A percentile compares a stretch with the other conserved stretches of the same genome.
phyloP scores from a whole-genome alignment of 2,113 vertebrate species.

The Chaetura pelagica region DNA sequence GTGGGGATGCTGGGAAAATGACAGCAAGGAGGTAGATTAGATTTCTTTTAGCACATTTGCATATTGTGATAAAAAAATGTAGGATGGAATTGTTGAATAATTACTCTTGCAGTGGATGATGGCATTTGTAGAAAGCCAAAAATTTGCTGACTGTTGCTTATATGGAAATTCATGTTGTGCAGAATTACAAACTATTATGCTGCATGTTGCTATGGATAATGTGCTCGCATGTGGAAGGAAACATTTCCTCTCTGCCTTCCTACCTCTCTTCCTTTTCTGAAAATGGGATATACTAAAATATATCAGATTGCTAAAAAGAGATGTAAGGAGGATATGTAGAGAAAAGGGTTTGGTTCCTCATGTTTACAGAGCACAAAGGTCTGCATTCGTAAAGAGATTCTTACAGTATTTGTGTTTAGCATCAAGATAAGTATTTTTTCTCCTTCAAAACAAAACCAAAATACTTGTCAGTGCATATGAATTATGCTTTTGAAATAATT shows the following conservation, averaged over 20 bases:
- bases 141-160: conserved; percentile 25
- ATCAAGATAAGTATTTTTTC: neutral
- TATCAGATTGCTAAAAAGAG: neutral
- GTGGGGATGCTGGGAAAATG: neutral
- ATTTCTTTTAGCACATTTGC: conserved; percentile 14
- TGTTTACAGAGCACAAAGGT: neutral
- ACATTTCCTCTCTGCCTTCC: neutral
- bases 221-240: neutral
- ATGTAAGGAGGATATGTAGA: accelerated
- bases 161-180: neutral
- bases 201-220: conserved; percentile 8
- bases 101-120: neutral
- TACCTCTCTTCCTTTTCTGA: neutral
- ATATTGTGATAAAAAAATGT: conserved; percentile 19
- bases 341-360: neutral
- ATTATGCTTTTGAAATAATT: neutral
- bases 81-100: neutral
- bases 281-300: neutral
- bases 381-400: neutral
- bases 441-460: neutral
- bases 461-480: neutral
- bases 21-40: neutral
- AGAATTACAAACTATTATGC: neutral
- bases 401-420: neutral
- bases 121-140: neutral